Evolutionary conservation across 2,797 vertebrate genomes (phyloP).

Genomic region (Betta splendens): DNA sequence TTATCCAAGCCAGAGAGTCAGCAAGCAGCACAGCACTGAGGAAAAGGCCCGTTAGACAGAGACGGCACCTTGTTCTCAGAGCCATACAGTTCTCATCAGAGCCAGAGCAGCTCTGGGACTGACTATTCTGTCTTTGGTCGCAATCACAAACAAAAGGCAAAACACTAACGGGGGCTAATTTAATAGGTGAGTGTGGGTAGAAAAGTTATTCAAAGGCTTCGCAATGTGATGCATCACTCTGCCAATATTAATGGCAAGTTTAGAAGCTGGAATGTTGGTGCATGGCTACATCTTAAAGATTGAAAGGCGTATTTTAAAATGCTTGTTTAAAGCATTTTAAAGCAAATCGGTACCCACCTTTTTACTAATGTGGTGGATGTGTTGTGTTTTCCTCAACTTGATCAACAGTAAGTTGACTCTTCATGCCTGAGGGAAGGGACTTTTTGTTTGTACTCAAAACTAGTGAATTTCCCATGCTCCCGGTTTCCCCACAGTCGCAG

Average conservation of each 20-base stretch:
- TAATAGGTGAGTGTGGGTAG: constrained; percentile 61
- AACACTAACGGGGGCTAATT: constrained; percentile 64
- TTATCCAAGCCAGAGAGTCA: constrained; percentile 64
- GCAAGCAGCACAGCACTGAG: constrained; percentile 39
- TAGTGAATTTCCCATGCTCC: constrained; percentile 15
- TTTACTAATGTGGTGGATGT: no score
- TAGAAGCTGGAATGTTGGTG: constrained; percentile 46
- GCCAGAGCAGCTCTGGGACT: constrained; percentile 31
- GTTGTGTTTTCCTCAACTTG: no score
- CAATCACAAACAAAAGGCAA: constrained; percentile 52
- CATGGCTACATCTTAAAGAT: constrained; percentile 40
- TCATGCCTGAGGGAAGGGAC: not conserved
- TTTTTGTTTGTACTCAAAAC: constrained; percentile 4
- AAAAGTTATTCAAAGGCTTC: constrained; percentile 52
- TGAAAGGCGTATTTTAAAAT: constrained; percentile 11
- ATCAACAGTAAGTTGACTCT: constrained; percentile 33
- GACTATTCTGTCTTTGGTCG: constrained; percentile 55
- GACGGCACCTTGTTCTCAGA: constrained; percentile 56
- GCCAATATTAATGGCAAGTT: constrained; percentile 50
- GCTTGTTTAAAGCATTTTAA: no score
- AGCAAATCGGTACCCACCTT: no score
- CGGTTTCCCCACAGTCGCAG: constrained; percentile 20
- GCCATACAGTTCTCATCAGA: constrained; percentile 56
- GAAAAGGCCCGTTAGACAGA: constrained; percentile 51
- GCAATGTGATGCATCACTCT: constrained; percentile 57